Evolutionary conservation across 2,888 invertebrate genomes (phyloP).

Genomic region (Drosophila picticornis): DNA sequence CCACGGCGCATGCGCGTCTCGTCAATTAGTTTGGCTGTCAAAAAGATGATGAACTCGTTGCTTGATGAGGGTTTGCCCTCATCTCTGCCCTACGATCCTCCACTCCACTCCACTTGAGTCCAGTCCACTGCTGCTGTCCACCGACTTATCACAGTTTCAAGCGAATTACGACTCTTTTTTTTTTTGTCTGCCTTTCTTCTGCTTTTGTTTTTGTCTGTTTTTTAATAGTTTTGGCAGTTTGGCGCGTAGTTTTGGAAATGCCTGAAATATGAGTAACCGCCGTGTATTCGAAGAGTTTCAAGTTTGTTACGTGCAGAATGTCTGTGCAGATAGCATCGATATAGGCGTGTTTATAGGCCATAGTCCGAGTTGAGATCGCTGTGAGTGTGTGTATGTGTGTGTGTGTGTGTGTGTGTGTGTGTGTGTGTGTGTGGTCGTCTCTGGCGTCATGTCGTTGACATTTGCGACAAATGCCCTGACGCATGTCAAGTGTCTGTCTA

Average conservation of each 20-base stretch:
- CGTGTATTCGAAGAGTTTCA: constrained; percentile 18
- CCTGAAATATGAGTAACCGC: constrained; percentile 76
- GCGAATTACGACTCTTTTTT: constrained; percentile 75
- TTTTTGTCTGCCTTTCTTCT: constrained; percentile 29
- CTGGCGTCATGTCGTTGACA: constrained; percentile 79
- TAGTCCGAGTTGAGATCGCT: constrained; percentile 3
- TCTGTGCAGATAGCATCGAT: constrained; percentile 66
- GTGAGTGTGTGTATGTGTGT: constrained; percentile 35
- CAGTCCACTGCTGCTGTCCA: constrained; percentile 56
- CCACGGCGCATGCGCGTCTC: constrained; percentile 77
- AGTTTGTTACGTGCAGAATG: constrained; percentile 53
- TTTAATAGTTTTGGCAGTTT: constrained; percentile 77
- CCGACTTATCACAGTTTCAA: constrained; percentile 79
- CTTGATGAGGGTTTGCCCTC: constrained; percentile 82
- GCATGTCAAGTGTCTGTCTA: constrained; percentile 71
- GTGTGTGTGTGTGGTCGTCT: constrained; percentile 63
- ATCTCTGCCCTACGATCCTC: constrained; percentile 41
- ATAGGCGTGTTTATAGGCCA: constrained; percentile 70
- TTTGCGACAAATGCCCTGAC: constrained; percentile 76
- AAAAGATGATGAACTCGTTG: constrained; percentile 83
- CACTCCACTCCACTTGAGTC: neutral
- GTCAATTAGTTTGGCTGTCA: constrained; percentile 84
- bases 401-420: constrained; percentile 26
- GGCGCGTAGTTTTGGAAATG: constrained; percentile 66
- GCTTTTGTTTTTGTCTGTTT: constrained; percentile 19